phyloP scores from a whole-genome alignment of 2,797 vertebrate genomes.

The Melanogrammus aeglefinus region DNA sequence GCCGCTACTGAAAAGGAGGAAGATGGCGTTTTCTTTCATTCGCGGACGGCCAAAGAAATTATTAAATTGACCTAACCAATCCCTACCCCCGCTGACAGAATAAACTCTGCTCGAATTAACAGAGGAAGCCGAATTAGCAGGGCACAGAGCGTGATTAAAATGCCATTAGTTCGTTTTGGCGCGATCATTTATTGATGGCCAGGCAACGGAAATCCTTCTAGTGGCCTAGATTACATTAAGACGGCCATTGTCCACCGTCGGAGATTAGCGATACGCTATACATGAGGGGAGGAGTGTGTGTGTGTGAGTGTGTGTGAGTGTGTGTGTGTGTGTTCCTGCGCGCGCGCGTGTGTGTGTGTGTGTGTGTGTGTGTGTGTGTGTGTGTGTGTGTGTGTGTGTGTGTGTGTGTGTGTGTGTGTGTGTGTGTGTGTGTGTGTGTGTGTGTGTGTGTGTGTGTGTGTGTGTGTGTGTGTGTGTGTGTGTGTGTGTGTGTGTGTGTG shows the following conservation, averaged over 20 bases:
- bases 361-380: no score
- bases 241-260: conserved; percentile 11
- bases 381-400: no score
- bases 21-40: background rate
- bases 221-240: conserved; percentile 4
- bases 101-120: conserved; percentile 2
- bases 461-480: no score
- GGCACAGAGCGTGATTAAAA: conserved; percentile 27
- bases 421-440: no score
- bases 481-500: no score
- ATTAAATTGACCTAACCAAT: background rate
- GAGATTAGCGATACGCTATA: conserved; percentile 10
- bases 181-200: conserved; percentile 12
- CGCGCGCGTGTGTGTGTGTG: no score
- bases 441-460: no score
- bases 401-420: no score
- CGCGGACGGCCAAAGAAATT: background rate
- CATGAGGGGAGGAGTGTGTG: background rate
- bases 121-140: conserved; percentile 16
- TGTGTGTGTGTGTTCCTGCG: no score
- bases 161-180: conserved; percentile 26
- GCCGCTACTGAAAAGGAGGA: no score
- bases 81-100: background rate
- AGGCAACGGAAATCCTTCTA: conserved; percentile 7
- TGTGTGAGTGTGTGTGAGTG: background rate